Conservation (phyloP, 2,797 vertebrate species). For the Tangara arthus region DNA sequence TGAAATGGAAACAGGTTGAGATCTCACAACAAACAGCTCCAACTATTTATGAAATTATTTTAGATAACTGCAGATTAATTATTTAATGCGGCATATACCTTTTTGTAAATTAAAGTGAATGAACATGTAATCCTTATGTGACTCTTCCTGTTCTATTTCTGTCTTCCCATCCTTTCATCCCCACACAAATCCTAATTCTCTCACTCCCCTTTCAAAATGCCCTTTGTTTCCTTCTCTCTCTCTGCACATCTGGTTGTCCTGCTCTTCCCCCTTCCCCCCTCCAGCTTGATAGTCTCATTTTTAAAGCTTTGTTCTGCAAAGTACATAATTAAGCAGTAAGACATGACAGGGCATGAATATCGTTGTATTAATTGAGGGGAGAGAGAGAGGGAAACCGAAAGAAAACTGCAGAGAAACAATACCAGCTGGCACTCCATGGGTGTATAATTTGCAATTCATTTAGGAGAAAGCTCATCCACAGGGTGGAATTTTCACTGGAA, state of each 20-base stretch:
- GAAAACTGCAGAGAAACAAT: conserved; percentile 16
- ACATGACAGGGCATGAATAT: conserved; percentile 54
- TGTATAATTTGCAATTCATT: conserved; percentile 45
- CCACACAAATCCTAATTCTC: neutral
- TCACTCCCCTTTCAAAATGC: neutral
- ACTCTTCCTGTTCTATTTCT: neutral
- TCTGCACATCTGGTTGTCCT: conserved; percentile 49
- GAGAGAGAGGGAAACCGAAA: neutral
- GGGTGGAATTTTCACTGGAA: conserved; percentile 17
- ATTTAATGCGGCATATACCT: neutral
- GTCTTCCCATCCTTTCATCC: neutral
- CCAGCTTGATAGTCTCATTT: conserved; percentile 38
- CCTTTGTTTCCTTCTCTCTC: neutral
- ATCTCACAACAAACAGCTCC: neutral
- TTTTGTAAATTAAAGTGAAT: neutral
- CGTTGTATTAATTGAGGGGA: conserved; percentile 21
- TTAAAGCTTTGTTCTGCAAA: conserved; percentile 51
- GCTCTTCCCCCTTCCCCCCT: neutral
- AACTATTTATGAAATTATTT: neutral
- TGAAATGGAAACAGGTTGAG: neutral
- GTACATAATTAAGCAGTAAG: conserved; percentile 54
- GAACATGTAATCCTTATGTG: neutral
- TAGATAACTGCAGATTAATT: neutral
- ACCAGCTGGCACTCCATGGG: conserved; percentile 42
- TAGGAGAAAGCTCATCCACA: neutral